These are phyloP conservation scores for Campylomormyrus numenius DNA, from an alignment of 2,113 vertebrate genomes.

Conservation along the genomic window DNA sequence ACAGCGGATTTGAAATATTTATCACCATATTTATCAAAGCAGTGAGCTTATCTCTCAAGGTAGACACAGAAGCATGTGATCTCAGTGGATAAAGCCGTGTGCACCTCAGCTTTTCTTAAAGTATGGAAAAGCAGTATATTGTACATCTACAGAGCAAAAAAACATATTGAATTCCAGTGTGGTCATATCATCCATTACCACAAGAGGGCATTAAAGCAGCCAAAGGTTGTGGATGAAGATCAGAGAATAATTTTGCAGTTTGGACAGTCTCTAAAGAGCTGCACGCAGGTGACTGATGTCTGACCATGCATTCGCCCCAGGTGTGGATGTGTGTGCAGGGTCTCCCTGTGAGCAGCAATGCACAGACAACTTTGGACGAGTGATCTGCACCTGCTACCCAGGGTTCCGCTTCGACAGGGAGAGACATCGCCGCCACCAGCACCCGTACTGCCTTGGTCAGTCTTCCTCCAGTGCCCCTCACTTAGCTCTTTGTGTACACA, in stretches of 20 bases:
- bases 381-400: slow-evolving; percentile 64
- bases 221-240: neutral
- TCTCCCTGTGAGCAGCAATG: slow-evolving; percentile 71
- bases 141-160: neutral
- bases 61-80: neutral
- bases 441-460: slow-evolving; percentile 68
- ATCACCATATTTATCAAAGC: neutral
- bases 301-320: slow-evolving; percentile 32
- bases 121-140: neutral
- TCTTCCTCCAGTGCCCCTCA: neutral
- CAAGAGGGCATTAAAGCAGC: slow-evolving; percentile 33
- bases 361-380: slow-evolving; percentile 67
- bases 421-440: slow-evolving; percentile 56
- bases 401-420: slow-evolving; percentile 65
- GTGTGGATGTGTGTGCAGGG: slow-evolving; percentile 59
- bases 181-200: slow-evolving; percentile 22
- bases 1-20: slow-evolving; percentile 16
- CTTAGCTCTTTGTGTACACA: neutral
- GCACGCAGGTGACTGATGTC: neutral
- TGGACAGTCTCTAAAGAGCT: neutral
- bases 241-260: neutral
- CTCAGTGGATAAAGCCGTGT: neutral
- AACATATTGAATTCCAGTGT: neutral
- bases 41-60: neutral
- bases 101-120: neutral